Evolutionary conservation across 2,113 vertebrate genomes (phyloP).

Genomic region (Forbesichthys papilliferus): DNA sequence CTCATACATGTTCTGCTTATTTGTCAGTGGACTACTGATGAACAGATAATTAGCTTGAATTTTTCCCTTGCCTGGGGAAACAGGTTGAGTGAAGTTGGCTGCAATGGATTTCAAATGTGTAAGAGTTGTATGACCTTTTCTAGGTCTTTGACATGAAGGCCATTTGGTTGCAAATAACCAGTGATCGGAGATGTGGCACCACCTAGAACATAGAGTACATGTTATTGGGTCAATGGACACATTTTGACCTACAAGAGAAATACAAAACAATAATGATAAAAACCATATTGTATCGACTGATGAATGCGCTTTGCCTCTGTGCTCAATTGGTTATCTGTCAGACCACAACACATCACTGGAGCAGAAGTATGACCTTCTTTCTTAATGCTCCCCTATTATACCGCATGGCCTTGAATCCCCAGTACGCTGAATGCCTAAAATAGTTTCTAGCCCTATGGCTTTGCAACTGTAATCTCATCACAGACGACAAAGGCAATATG

Average conservation of each 20-base stretch:
- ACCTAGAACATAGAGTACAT: constrained; percentile 52
- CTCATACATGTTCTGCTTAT: constrained; percentile 41
- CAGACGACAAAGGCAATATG: constrained; percentile 34
- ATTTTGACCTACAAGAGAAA: constrained; percentile 70
- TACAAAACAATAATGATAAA: constrained; percentile 52
- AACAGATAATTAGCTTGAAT: constrained; percentile 33
- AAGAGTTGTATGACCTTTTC: constrained; percentile 33
- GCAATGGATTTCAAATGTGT: constrained; percentile 29
- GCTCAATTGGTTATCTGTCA: constrained; percentile 77
- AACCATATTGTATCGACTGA: constrained; percentile 72
- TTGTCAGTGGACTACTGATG: constrained; percentile 47
- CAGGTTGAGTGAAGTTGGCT: not conserved
- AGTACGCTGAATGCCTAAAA: constrained; percentile 11
- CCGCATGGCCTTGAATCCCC: constrained; percentile 35
- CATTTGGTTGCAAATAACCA: constrained; percentile 53
- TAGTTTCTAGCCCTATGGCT: constrained; percentile 46
- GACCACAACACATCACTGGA: constrained; percentile 60
- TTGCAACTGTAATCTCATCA: constrained; percentile 37
- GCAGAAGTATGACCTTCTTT: constrained; percentile 65
- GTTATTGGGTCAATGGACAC: constrained; percentile 67
- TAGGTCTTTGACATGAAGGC: constrained; percentile 40
- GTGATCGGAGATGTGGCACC: constrained; percentile 12
- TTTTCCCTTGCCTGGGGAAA: constrained; percentile 42
- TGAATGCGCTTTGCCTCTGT: constrained; percentile 73
- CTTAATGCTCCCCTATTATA: constrained; percentile 51